phyloP scores from a whole-genome alignment of 2,113 vertebrate species.

The Pachyramphus minor region DNA sequence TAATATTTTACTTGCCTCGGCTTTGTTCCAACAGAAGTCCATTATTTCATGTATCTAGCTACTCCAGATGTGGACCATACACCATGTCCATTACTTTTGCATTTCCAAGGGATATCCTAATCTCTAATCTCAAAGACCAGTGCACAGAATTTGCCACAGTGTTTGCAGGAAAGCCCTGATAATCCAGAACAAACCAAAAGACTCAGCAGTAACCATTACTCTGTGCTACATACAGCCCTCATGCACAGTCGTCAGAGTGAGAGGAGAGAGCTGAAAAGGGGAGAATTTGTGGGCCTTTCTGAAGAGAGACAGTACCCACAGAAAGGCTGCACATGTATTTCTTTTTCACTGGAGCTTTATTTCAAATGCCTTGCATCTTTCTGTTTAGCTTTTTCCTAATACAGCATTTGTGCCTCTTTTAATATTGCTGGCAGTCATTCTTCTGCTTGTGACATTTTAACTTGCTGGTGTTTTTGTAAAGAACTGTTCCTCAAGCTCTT shows the following conservation, averaged over 20 bases:
- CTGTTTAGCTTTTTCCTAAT: background rate
- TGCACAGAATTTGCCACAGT: background rate
- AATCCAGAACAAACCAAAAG: background rate
- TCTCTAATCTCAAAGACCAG: background rate
- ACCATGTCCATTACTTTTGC: background rate
- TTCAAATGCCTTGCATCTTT: background rate
- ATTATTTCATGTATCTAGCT: background rate
- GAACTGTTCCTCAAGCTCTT: background rate
- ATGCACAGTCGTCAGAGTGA: background rate
- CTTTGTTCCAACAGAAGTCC: background rate
- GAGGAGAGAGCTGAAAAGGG: background rate
- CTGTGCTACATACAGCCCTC: fast-evolving
- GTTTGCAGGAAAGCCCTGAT: background rate
- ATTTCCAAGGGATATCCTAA: background rate
- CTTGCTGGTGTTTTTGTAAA: background rate
- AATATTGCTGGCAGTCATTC: background rate
- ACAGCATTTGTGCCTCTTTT: background rate
- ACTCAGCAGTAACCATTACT: background rate
- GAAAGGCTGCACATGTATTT: background rate
- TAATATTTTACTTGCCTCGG: background rate
- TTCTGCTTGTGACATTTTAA: background rate
- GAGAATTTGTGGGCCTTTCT: background rate
- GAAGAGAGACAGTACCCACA: background rate
- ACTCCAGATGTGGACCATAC: background rate
- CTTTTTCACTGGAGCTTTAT: background rate